Evolutionary conservation across 2,113 vertebrate genomes (phyloP).

Genomic region (Hemicordylus capensis): DNA sequence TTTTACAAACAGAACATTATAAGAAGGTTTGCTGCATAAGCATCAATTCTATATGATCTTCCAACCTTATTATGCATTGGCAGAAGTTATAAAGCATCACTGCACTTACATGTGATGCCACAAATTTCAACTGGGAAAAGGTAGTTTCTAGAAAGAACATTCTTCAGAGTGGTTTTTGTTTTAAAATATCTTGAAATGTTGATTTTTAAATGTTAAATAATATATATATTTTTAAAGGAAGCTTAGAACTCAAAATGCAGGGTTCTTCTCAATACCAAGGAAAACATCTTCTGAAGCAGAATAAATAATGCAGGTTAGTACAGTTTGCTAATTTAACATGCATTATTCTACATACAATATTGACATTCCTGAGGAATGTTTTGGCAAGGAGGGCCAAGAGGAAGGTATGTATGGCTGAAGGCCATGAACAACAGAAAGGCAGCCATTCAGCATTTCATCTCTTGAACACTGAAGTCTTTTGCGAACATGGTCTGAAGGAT

Average conservation of each 20-base stretch:
- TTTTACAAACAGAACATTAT: background rate
- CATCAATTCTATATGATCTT: background rate
- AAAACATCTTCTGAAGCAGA: background rate
- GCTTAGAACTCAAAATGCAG: background rate
- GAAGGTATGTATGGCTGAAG: background rate
- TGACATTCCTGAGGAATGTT: background rate
- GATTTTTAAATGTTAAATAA: background rate
- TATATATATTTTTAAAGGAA: background rate
- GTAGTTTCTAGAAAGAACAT: background rate
- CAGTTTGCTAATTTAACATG: background rate
- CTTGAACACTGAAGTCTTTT: background rate
- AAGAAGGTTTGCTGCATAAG: background rate
- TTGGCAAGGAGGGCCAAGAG: background rate
- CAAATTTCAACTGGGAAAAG: background rate
- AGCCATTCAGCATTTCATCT: background rate
- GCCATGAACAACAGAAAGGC: background rate
- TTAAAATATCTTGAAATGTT: background rate
- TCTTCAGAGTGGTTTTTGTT: background rate
- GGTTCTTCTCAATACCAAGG: background rate
- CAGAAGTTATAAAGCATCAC: background rate
- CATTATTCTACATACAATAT: background rate
- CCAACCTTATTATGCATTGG: background rate
- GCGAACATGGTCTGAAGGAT: background rate
- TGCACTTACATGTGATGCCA: background rate
- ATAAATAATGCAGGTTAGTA: background rate